Base-by-base conservation (phyloP, 2,888 invertebrate genomes). In the Chelonus formosanus region DNA sequence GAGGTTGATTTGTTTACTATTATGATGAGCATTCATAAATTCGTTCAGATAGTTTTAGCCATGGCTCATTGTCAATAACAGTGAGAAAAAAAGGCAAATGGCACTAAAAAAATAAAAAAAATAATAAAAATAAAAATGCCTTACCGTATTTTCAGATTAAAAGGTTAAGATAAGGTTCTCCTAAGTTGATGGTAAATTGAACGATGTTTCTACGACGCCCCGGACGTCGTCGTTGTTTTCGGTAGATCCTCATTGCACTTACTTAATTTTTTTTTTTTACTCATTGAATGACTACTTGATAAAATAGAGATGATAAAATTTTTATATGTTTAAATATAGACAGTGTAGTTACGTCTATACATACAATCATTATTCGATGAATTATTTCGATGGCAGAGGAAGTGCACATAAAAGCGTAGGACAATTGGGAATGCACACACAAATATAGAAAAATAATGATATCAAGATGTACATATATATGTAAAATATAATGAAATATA, bases 171-270 rank as follows among this genome's bases (percentile, higher is more conserved):
- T 61, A 61, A 61, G 40, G 53, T 53, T 60, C 60, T 50, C 40
- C 52, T 7, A 7, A 50, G 50, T 60, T 50, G 20, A 20, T 31
- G 20, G 48, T 48, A 10, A 5, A 31, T 31, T 50, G 3, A 50
- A 20, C 8, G 60, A 50, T 8, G 40, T 40, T 50, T 60, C 60
- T 60, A 60, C 60, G 60, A 35, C 50, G 60, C 50, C 60, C 36
- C 31, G 60, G 50, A 50, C 48, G 48, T 60, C 60, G 50, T 60
- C 60, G 60, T 20, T 31, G 48, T 48, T 31, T 48, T 5, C 60
- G 50, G 52, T 50, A 60, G 48, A 60, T 35, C 60, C 50, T 50
- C 60, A 60, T 60, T 50, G 60, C 60, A 60, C 60, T 60, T 31
- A 48, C 6, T 5, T 10, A 10, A n/a, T 20, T 6, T 10, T 10